phyloP scores from a whole-genome alignment of 2,797 vertebrate genomes.

The Pseudotriccus pelzelni region DNA sequence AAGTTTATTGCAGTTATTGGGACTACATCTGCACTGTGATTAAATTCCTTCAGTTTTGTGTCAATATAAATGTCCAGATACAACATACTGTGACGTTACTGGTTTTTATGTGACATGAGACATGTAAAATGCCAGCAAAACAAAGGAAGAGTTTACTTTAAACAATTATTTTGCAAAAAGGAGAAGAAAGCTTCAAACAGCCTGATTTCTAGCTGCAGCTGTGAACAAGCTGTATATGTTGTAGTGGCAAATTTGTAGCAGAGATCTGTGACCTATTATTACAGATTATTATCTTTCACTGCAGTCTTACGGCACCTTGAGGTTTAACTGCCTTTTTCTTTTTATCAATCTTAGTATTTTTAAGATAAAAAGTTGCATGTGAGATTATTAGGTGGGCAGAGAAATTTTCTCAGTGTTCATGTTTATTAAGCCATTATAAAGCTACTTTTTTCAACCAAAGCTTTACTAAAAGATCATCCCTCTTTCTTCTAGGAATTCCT shows the following conservation, averaged over 20 bases:
- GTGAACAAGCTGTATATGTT: not conserved
- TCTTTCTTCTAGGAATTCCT: not conserved
- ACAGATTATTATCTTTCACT: not conserved
- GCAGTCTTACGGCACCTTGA: not conserved
- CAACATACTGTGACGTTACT: not conserved
- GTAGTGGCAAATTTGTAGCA: not conserved
- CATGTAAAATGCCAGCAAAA: not conserved
- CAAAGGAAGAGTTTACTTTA: not conserved
- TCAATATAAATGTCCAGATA: not conserved
- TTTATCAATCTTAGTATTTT: not conserved
- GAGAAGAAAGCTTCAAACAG: not conserved
- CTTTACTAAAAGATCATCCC: not conserved
- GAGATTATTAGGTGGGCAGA: not conserved
- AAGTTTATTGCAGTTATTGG: not conserved
- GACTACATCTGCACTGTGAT: not conserved
- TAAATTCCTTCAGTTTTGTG: not conserved
- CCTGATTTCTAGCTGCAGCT: not conserved
- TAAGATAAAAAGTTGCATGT: not conserved
- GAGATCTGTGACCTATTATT: not conserved
- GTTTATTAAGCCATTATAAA: not conserved
- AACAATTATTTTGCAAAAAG: not conserved
- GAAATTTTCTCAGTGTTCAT: not conserved
- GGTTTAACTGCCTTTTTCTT: not conserved
- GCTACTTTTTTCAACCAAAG: not conserved
- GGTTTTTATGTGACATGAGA: not conserved